phyloP scores from a whole-genome alignment of 2,113 vertebrate genomes.

The Rhinolophus ferrumequinum region DNA sequence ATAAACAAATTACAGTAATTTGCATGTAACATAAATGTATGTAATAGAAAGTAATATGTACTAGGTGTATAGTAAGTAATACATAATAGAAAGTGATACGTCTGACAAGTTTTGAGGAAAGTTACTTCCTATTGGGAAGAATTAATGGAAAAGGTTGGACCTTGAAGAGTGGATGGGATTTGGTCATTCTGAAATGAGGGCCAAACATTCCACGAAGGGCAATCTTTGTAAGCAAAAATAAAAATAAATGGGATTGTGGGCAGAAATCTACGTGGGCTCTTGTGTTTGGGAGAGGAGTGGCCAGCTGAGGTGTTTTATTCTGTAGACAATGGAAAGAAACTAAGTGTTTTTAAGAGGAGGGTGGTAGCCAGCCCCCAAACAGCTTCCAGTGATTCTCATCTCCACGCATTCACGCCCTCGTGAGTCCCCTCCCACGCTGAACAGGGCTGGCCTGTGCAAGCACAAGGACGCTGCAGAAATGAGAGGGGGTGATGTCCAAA shows the following conservation, averaged over 20 bases:
- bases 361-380: background rate
- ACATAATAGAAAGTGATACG: background rate
- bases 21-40: no score
- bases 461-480: background rate
- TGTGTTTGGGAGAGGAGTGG: background rate
- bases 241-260: background rate
- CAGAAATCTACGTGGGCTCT: background rate
- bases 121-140: background rate
- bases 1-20: background rate
- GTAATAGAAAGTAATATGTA: background rate
- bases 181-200: background rate
- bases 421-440: background rate
- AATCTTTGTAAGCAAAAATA: background rate
- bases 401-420: fast-evolving
- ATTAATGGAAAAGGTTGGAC: background rate
- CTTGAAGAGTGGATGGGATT: background rate
- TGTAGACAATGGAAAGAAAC: background rate
- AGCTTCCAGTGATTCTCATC: background rate
- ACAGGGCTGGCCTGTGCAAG: background rate
- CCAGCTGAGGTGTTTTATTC: background rate
- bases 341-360: background rate
- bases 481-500: background rate
- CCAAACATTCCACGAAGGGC: background rate
- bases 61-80: background rate
- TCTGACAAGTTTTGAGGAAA: background rate